These are phyloP conservation scores for Papilio machaon DNA, from an alignment of 1,140 invertebrate genomes.

Conservation along the genomic window DNA sequence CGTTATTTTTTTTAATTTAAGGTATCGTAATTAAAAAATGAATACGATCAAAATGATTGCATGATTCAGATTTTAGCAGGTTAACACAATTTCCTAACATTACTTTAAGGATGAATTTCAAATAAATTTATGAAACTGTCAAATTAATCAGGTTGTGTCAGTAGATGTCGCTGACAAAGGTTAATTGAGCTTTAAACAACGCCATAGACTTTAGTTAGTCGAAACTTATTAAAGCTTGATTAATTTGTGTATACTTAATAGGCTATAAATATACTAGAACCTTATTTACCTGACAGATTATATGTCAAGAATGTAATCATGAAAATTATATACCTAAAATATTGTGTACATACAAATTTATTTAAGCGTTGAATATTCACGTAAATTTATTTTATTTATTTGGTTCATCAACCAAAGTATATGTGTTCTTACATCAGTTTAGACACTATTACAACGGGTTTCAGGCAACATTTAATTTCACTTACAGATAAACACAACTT, in stretches of 20 bases:
- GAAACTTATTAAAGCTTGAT: conserved; percentile 12
- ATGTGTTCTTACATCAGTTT: too few species aligned
- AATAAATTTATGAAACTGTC: neutral
- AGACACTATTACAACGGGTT: too few species aligned
- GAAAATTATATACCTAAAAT: neutral
- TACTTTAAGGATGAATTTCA: neutral
- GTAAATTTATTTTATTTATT: too few species aligned
- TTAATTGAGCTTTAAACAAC: neutral
- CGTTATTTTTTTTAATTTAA: neutral
- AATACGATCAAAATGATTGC: too few species aligned
- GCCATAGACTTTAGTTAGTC: neutral
- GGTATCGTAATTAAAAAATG: too few species aligned
- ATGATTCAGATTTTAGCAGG: too few species aligned
- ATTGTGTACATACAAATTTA: neutral
- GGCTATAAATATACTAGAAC: neutral
- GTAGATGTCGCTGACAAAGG: neutral
- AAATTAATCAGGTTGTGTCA: neutral
- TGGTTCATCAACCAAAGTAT: too few species aligned
- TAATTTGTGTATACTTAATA: conserved; percentile 6
- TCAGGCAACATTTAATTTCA: too few species aligned
- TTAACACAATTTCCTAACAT: neutral
- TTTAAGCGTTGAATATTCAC: neutral
- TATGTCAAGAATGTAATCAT: conserved; percentile 24
- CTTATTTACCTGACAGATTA: neutral
- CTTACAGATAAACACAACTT: too few species aligned